Percentiles rank a stretch among this genome's conserved stretches.
phyloP scores from a whole-genome alignment of 1,140 invertebrate species.

The Camponotus floridanus region DNA sequence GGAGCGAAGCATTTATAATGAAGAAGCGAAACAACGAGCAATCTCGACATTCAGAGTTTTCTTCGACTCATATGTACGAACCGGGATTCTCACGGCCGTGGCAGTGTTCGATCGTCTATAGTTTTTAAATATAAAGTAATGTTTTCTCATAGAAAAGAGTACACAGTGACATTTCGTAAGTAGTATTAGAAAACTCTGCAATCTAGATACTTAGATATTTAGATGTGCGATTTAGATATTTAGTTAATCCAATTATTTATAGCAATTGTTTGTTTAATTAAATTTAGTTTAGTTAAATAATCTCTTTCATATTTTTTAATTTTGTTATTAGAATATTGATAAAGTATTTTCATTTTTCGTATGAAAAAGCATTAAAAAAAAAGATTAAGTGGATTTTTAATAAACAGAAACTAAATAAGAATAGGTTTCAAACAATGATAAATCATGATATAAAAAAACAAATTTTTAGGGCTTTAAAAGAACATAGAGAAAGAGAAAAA shows the following conservation, averaged over 20 bases:
- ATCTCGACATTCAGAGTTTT: slow-evolving; percentile 20
- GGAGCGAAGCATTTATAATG: slow-evolving; percentile 36
- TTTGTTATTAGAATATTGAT: neutral
- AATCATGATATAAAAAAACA: neutral
- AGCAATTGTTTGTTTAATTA: neutral
- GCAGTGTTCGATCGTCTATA: slow-evolving; percentile 41
- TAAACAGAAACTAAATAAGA: neutral
- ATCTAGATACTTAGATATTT: too few species aligned
- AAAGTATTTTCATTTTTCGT: neutral
- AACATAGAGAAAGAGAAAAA: neutral
- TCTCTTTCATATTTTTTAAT: slow-evolving; percentile 1
- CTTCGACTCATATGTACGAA: neutral
- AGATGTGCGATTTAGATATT: neutral
- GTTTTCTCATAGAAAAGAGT: neutral
- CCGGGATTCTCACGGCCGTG: slow-evolving; percentile 28
- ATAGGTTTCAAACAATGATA: neutral
- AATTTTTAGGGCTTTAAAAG: neutral
- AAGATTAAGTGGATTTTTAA: neutral
- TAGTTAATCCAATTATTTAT: neutral
- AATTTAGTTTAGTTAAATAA: neutral
- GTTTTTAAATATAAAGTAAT: slow-evolving; percentile 6
- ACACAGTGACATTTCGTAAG: neutral
- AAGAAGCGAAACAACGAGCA: slow-evolving; percentile 31
- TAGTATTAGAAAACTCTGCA: neutral
- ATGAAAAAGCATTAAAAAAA: neutral